Percentiles rank a stretch among this genome's conserved stretches.
Evolutionary conservation across 2,888 invertebrate species (phyloP).

Genomic region (Rhagonycha lutea): DNA sequence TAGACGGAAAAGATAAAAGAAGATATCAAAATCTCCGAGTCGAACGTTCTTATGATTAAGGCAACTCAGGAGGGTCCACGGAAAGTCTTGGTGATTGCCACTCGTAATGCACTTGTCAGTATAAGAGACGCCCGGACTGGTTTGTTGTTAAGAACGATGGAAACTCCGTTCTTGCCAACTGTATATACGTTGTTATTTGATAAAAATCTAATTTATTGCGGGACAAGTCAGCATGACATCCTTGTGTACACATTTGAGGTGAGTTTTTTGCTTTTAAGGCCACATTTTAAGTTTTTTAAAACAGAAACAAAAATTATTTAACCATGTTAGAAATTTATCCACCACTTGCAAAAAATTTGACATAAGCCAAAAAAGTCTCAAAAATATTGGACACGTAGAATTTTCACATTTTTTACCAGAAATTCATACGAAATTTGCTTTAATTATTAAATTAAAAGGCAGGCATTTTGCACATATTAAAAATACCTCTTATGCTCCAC

Average conservation of each 20-base stretch:
- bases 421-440: too few species aligned
- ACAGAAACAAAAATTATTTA: too few species aligned
- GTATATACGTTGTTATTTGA: slow-evolving; percentile 74
- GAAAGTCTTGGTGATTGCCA: slow-evolving; percentile 70
- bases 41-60: slow-evolving; percentile 69
- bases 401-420: too few species aligned
- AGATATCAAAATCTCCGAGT: slow-evolving; percentile 53
- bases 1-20: slow-evolving; percentile 43
- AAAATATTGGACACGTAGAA: too few species aligned
- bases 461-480: too few species aligned
- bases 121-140: slow-evolving; percentile 76
- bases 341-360: too few species aligned
- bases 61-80: slow-evolving; percentile 76
- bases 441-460: too few species aligned
- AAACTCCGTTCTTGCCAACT: slow-evolving; percentile 62
- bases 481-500: too few species aligned
- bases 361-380: too few species aligned
- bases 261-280: slow-evolving; percentile 49
- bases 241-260: slow-evolving; percentile 77
- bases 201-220: slow-evolving; percentile 73
- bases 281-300: too few species aligned
- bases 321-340: too few species aligned
- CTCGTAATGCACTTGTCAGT: slow-evolving; percentile 69
- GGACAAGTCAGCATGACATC: slow-evolving; percentile 73
- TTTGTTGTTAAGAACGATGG: slow-evolving; percentile 66